Percentiles rank a stretch among this genome's conserved stretches.
phyloP scores from a whole-genome alignment of 1,140 invertebrate genomes.

The Heliconius congener region DNA sequence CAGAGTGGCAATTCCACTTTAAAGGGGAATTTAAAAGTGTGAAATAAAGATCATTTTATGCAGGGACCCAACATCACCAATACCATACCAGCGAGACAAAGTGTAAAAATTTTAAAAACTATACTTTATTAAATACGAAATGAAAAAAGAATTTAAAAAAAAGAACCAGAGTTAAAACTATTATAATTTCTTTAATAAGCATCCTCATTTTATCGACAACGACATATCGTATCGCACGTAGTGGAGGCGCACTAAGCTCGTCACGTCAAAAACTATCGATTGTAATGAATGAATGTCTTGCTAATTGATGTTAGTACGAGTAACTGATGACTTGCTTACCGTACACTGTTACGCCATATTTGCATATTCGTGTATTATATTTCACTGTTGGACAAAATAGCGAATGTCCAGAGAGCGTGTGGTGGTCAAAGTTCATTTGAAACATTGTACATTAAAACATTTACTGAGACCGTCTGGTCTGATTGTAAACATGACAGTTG shows the following conservation, averaged over 20 bases:
- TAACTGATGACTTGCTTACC: slow-evolving; percentile 8
- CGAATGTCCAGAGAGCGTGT: not conserved
- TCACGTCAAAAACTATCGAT: slow-evolving; percentile 22
- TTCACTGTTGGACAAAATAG: not conserved
- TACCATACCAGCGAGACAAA: too few species aligned
- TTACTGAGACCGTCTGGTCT: not conserved
- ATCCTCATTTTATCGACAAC: not conserved
- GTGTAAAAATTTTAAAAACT: too few species aligned
- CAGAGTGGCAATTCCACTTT: too few species aligned
- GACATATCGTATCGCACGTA: slow-evolving; percentile 6
- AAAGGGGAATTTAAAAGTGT: too few species aligned
- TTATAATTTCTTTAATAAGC: not conserved
- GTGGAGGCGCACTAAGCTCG: not conserved
- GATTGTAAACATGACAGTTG: too few species aligned
- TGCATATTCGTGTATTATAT: not conserved
- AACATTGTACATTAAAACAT: not conserved
- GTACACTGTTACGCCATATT: not conserved
- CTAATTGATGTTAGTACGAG: too few species aligned
- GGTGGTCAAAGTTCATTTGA: not conserved
- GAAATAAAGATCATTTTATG: too few species aligned
- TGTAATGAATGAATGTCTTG: too few species aligned
- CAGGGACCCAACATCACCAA: too few species aligned
- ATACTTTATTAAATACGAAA: too few species aligned
- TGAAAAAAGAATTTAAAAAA: too few species aligned
- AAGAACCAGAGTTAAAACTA: too few species aligned